phyloP scores from a whole-genome alignment of 2,797 vertebrate genomes.

The Brachymystax lenok region DNA sequence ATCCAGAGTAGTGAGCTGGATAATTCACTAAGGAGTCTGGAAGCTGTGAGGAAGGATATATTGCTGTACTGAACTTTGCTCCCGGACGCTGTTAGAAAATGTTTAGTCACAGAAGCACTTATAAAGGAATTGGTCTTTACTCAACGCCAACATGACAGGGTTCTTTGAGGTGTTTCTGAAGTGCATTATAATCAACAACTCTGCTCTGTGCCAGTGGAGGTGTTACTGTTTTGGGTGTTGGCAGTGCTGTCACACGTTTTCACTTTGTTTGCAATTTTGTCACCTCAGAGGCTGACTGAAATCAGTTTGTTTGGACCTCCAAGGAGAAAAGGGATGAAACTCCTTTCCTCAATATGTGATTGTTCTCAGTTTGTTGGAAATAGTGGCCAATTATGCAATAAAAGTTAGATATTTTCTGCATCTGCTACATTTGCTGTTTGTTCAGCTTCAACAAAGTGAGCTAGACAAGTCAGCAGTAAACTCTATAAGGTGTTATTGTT shows the following conservation, averaged over 20 bases:
- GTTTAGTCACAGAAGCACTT: background rate
- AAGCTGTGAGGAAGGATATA: conserved; percentile 11
- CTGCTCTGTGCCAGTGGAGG: background rate
- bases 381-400: background rate
- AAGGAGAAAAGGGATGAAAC: background rate
- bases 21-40: conserved; percentile 62
- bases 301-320: background rate
- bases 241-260: background rate
- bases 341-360: background rate
- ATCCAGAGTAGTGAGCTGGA: conserved; percentile 59
- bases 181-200: background rate
- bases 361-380: background rate
- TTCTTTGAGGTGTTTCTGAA: background rate
- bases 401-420: background rate
- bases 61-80: conserved; percentile 71
- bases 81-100: conserved; percentile 42
- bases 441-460: background rate
- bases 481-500: background rate
- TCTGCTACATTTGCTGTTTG: background rate
- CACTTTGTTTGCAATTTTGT: background rate
- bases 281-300: background rate
- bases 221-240: background rate
- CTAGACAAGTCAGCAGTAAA: background rate
- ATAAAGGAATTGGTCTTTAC: background rate
- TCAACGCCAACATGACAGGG: background rate